These are phyloP conservation scores for Amniataba percoides DNA, from an alignment of 2,797 vertebrate species.

Conservation along the genomic window DNA sequence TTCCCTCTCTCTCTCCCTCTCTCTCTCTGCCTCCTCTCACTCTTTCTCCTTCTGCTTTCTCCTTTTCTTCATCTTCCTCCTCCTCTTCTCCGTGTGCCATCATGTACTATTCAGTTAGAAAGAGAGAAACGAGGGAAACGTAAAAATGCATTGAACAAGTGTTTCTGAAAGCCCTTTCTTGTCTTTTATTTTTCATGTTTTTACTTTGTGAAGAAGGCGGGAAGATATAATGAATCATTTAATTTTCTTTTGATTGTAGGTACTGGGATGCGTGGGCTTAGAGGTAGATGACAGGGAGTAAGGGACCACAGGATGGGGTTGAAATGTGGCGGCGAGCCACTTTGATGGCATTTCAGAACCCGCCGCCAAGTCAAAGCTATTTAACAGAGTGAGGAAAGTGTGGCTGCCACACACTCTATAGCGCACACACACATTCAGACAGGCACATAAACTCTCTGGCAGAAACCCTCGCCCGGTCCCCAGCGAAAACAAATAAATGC, in stretches of 20 bases:
- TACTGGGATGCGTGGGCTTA: slow-evolving; percentile 73
- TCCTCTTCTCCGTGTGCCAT: slow-evolving; percentile 74
- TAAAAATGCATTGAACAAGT: slow-evolving; percentile 74
- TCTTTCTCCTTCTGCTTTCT: slow-evolving; percentile 58
- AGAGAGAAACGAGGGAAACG: slow-evolving; percentile 61
- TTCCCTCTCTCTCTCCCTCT: slow-evolving; percentile 58
- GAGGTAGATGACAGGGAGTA: slow-evolving; percentile 71
- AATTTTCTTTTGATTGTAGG: slow-evolving; percentile 86
- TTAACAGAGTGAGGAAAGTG: slow-evolving; percentile 70
- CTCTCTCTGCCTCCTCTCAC: slow-evolving; percentile 5
- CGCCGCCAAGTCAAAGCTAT: slow-evolving; percentile 75
- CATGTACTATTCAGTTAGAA: slow-evolving; percentile 84
- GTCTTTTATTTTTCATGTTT: slow-evolving; percentile 85
- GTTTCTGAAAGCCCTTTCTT: slow-evolving; percentile 75
- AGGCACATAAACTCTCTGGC: slow-evolving; percentile 51
- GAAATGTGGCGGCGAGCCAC: slow-evolving; percentile 67
- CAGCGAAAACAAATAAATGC: slow-evolving; percentile 72
- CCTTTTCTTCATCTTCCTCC: slow-evolving; percentile 58
- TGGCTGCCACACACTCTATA: slow-evolving; percentile 53
- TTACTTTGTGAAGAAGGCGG: slow-evolving; percentile 78
- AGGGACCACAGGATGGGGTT: slow-evolving; percentile 64
- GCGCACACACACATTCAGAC: slow-evolving; percentile 32
- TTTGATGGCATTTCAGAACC: slow-evolving; percentile 83
- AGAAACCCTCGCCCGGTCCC: slow-evolving; percentile 53
- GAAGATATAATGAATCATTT: slow-evolving; percentile 85